A percentile compares a stretch with the other conserved stretches of the same genome.
These are phyloP conservation scores for Hexactinellida sp. DNA, from an alignment of 37 sponge, comb jelly and placozoan species.

Conservation along the genomic window DNA sequence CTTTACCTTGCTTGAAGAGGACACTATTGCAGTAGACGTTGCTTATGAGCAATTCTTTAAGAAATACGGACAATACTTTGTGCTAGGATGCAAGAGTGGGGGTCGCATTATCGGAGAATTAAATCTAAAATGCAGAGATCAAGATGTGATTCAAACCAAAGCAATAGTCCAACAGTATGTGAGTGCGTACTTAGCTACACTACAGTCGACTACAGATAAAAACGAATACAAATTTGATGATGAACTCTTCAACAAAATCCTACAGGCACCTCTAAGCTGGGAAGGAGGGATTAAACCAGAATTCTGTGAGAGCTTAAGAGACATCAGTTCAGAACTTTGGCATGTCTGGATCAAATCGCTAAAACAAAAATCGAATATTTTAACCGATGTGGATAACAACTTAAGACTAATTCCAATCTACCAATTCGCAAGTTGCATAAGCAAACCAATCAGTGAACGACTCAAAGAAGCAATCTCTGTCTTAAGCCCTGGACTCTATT, in stretches of 20 bases:
- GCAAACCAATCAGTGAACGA: not conserved
- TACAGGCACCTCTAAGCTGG: not conserved
- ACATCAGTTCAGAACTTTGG: not conserved
- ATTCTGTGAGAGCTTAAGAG: not conserved
- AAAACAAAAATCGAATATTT: not conserved
- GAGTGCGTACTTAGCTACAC: not conserved
- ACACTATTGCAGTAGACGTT: not conserved
- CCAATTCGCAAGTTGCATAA: not conserved
- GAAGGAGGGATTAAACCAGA: not conserved
- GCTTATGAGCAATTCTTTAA: not conserved
- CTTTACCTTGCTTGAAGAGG: not conserved
- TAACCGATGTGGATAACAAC: not conserved
- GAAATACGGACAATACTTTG: constrained; percentile 5
- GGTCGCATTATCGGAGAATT: not conserved
- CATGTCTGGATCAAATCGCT: not conserved
- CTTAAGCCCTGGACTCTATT: not conserved
- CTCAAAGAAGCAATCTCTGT: not conserved
- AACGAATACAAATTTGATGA: not conserved
- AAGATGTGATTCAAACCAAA: not conserved
- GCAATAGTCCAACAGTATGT: not conserved
- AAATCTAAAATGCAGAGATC: not conserved
- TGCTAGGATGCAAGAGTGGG: not conserved
- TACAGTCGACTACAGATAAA: not conserved
- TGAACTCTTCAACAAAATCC: not conserved
- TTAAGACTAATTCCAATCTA: not conserved